Evolutionary conservation across 2,888 invertebrate genomes (phyloP), one percentile per base, ranked within the genome.

Genomic region (Acholoe squamosa): DNA sequence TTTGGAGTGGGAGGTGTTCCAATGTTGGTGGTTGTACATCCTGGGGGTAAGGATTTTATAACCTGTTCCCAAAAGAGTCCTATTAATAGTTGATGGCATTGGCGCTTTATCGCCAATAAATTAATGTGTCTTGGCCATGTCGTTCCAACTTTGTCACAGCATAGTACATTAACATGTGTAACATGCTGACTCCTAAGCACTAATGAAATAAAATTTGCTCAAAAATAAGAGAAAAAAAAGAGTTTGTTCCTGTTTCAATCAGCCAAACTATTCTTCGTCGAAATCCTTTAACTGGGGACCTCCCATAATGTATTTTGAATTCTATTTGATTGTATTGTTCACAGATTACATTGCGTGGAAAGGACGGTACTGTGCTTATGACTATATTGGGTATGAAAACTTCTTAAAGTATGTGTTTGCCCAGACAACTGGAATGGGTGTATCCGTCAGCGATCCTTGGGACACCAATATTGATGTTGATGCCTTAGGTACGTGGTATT

Each of bases 281-380:
- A n/a, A n/a, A n/a, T n/a, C n/a, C n/a, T n/a, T n/a, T n/a, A n/a
- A n/a, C n/a, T n/a, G n/a, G n/a, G n/a, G n/a, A n/a, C n/a, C n/a
- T n/a, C n/a, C n/a, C n/a, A n/a, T n/a, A n/a, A n/a, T n/a, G n/a
- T n/a, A n/a, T n/a, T n/a, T n/a, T n/a, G n/a, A n/a, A n/a, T n/a
- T n/a, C n/a, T n/a, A n/a, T n/a, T n/a, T n/a, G n/a, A n/a, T n/a
- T n/a, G n/a, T 22, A 61, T 25, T 67, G 61, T 89, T 84, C 91
- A 0, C 93, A 95, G 95, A 95, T 77, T 94, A 95, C 92, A 94
- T 96, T 51, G 94, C 94, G 22, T 96, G 95, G 95, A 95, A 95
- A 93, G 96, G 96, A 0, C 93, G 95, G 10, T 95, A 95, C 93
- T 94, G 95, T 92, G 94, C 95, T 5, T 94, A 93, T 91, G 95